Evolutionary conservation across 2,113 vertebrate genomes (phyloP).

Genomic region (Megalops atlanticus): DNA sequence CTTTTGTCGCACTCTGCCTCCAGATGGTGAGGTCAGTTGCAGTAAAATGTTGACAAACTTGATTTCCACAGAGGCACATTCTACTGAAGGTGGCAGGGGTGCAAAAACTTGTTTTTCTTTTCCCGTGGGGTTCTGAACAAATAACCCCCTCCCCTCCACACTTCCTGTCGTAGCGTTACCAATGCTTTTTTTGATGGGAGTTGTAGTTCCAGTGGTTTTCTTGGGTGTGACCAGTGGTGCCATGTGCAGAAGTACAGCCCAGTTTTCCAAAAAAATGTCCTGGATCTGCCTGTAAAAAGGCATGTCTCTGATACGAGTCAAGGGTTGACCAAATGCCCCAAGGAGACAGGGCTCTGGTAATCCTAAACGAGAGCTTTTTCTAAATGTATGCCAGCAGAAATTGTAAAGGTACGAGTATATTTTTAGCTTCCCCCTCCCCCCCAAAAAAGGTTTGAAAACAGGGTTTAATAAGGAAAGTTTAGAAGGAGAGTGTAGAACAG

Average conservation of each 20-base stretch:
- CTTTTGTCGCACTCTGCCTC: no score
- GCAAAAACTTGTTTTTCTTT: neutral
- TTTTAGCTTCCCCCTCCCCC: conserved; percentile 34
- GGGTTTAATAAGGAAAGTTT: conserved; percentile 66
- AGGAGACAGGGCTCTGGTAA: neutral
- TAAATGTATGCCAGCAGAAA: neutral
- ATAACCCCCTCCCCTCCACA: neutral
- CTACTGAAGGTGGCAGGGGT: neutral
- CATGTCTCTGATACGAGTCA: neutral
- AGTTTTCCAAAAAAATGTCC: no score
- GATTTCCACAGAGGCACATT: neutral
- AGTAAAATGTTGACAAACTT: neutral
- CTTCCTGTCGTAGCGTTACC: neutral
- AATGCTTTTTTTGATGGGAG: neutral
- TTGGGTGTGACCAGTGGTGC: no score
- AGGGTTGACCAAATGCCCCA: neutral
- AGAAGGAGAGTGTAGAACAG: conserved; percentile 43
- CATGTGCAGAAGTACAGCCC: no score
- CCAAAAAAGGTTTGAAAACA: conserved; percentile 70
- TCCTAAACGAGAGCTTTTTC: neutral
- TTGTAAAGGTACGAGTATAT: conserved; percentile 7
- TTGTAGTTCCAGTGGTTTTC: neutral
- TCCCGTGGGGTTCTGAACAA: neutral
- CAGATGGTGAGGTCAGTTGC: neutral
- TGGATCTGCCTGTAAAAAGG: neutral